phyloP scores from a whole-genome alignment of 2,888 invertebrate species.

The Athetis lepigone region DNA sequence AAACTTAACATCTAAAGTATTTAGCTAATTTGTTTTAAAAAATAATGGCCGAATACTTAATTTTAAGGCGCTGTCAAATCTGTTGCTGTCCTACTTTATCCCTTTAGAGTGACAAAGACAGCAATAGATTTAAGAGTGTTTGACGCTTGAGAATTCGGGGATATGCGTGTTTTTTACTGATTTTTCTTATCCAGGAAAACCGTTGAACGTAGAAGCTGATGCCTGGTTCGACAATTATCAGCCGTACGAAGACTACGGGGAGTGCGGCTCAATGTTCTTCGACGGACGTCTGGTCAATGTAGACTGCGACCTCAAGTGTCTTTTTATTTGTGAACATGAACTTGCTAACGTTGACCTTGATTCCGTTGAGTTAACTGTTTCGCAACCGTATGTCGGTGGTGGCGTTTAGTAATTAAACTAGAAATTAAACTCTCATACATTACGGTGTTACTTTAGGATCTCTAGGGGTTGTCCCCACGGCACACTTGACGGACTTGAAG shows the following conservation, averaged over 20 bases:
- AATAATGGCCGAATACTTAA: no score
- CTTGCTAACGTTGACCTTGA: background rate
- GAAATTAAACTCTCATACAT: background rate
- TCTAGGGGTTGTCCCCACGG: no score
- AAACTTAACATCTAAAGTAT: no score
- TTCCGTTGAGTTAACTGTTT: background rate
- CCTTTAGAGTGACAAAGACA: no score
- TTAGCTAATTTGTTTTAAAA: no score
- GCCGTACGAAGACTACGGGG: conserved; percentile 68
- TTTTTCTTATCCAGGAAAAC: conserved; percentile 15
- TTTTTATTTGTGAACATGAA: conserved; percentile 83
- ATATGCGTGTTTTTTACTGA: no score
- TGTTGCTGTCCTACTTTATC: no score
- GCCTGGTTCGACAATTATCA: conserved; percentile 73
- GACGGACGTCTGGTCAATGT: conserved; percentile 77
- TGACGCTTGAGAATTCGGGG: no score
- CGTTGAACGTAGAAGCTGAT: conserved; percentile 67
- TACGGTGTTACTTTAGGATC: no score
- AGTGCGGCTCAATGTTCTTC: conserved; percentile 77
- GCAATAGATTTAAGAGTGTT: no score
- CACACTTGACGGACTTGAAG: no score
- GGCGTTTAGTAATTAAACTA: background rate
- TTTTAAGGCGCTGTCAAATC: no score
- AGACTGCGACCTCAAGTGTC: conserved; percentile 69
- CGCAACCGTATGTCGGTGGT: conserved; percentile 28